Percentiles rank a stretch among this genome's conserved stretches.
Evolutionary conservation across 2,113 vertebrate species (phyloP).

Genomic region (Ondatra zibethicus): DNA sequence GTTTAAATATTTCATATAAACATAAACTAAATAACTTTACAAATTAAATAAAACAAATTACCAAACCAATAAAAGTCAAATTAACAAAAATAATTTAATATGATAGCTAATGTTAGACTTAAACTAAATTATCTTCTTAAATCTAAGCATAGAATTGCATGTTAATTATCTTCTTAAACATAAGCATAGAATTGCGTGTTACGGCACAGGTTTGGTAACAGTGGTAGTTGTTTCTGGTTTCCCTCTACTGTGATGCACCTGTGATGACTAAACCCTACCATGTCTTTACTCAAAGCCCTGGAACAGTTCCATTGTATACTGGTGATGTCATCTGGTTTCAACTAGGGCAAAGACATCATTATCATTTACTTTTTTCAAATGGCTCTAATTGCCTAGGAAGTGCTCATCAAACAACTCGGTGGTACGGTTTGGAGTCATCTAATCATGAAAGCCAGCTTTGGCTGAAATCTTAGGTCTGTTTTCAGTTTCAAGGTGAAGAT

Average conservation of each 20-base stretch:
- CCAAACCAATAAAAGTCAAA: conserved; percentile 52
- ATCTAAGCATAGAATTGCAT: not conserved
- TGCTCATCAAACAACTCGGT: conserved; percentile 39
- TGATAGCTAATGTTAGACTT: conserved; percentile 36
- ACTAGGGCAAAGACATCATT: conserved; percentile 33
- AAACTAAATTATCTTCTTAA: conserved; percentile 52
- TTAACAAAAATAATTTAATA: conserved; percentile 40
- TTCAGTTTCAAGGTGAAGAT: conserved; percentile 43
- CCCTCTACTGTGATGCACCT: conserved; percentile 25
- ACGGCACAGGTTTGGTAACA: not conserved
- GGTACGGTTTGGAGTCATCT: conserved; percentile 10
- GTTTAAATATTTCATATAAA: conserved; percentile 1
- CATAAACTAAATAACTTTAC: conserved; percentile 58
- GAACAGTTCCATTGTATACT: conserved; percentile 58
- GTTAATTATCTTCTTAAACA: conserved; percentile 36
- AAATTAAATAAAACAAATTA: conserved; percentile 56
- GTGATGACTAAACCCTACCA: conserved; percentile 66
- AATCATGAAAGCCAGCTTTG: conserved; percentile 54
- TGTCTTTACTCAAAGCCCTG: conserved; percentile 55
- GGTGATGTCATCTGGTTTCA: conserved; percentile 69
- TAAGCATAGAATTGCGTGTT: not conserved
- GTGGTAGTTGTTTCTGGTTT: conserved; percentile 17
- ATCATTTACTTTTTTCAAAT: conserved; percentile 61
- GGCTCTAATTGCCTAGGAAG: conserved; percentile 33
- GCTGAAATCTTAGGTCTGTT: conserved; percentile 17